Base-by-base conservation (phyloP, 2,113 vertebrate species). In the Saccopteryx bilineata region DNA sequence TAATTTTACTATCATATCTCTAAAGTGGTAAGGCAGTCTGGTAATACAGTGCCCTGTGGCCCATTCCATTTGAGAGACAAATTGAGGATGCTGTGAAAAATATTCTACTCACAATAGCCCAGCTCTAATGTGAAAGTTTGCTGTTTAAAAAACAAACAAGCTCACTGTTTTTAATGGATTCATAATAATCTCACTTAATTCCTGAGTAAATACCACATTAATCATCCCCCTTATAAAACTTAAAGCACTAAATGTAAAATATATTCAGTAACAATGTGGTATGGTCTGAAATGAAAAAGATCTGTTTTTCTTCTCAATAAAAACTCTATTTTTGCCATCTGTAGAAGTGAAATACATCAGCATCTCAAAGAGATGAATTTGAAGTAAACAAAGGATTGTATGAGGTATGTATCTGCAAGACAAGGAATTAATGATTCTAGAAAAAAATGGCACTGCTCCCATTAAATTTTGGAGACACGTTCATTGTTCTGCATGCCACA, bases 371-470 rank as follows among this genome's bases (percentile, higher is more conserved):
- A 97, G 93, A 97, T 91, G 75, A 96, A 97, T 81, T 7, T 92
- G 94, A 97, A 97, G 72, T 96, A 98, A 98, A 97, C 90, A 98
- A 96, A 88, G 76, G 75, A 11, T 24, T 60, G 95, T 98, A 96
- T 92, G 63, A 97, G 72, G 87, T 74, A 96, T 98, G 95, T 82
- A 96, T 39, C 72, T 52, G 24, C 17, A 76, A 97, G 97, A 98
- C 97, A 98, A 98, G 91, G 68, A 98, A 97, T 97, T 97, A 97
- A 98, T 94, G 93, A 96, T 97, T 94, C 94, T 58, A 91, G 90
- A 9, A 97, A 97, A 87, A 96, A 95, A 97, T 28, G 12, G 4
- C 69, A 96, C 66, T 69, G 56, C 65, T 98, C 56, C 66, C 24
- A 56, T 94, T 97, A 96, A 95, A 94, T 87, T 97, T 95, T 97